A percentile compares a stretch with the other conserved stretches of the same genome.
phyloP scores from a whole-genome alignment of 2,113 vertebrate genomes.

The Symphodus melops region DNA sequence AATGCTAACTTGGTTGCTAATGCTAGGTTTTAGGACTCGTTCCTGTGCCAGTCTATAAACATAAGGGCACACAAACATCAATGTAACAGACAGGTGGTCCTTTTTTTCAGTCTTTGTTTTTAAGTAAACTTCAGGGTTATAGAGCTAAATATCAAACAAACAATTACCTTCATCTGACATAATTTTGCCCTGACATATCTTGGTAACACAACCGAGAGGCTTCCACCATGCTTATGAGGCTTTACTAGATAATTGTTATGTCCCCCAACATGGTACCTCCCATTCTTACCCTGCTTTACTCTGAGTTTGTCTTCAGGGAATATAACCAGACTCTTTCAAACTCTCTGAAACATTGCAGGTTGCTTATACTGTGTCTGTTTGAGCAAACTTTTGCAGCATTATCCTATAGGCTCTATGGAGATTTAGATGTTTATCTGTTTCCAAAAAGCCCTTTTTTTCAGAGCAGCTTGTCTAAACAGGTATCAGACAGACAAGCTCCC shows the following conservation, averaged over 20 bases:
- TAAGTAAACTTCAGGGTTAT: neutral
- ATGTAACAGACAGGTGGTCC: no score
- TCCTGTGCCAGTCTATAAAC: no score
- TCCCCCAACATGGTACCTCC: no score
- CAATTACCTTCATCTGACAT: neutral
- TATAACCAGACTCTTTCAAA: neutral
- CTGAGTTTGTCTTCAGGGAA: no score
- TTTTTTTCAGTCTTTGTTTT: no score
- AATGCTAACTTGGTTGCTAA: no score
- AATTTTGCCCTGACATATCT: neutral
- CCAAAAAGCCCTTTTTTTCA: neutral
- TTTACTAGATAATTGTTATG: no score
- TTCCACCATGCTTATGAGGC: neutral
- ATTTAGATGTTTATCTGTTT: conserved; percentile 37
- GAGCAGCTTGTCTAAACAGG: conserved; percentile 4
- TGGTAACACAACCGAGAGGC: no score
- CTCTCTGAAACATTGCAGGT: neutral
- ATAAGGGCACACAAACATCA: neutral
- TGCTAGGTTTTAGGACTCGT: no score
- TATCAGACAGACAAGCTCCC: conserved; percentile 17
- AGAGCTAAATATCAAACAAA: neutral
- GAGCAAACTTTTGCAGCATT: neutral
- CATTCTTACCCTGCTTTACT: no score
- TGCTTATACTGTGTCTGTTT: neutral
- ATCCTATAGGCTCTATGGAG: neutral